Base-by-base conservation (phyloP, 2,888 invertebrate species). In the Crocallis elinguaria region DNA sequence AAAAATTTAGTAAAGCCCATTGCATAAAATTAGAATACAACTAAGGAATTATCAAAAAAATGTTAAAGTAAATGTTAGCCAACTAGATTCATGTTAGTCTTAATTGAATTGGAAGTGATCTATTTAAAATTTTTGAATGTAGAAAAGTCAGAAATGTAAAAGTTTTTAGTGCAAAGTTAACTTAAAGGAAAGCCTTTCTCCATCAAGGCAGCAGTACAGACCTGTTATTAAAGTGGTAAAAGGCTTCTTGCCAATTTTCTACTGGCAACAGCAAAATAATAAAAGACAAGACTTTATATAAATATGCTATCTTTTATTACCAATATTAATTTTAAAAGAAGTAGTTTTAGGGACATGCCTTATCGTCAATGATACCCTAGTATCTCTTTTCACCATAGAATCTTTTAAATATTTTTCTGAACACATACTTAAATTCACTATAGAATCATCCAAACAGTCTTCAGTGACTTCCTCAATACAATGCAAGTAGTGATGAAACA, bases 311-410 rank as follows among this genome's bases (percentile, higher is more conserved):
- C 71, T 82, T 78, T 84, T 86, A 83, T 82, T 86, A 35, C 87
- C 88, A 74, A 94, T 92, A 77, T 93, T 94, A 52, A 96, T 81
- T 86, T 95, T 95, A 76, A 96, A 92, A 84, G 94, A 94, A 48
- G 94, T 94, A 30, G 96, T 95, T 89, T 97, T 98, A 33, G 98
- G 98, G 27, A 98, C 98, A 93, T 97, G 95, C 77, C 99, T 93
- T 66, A 99, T 97, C 9, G 98, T 99, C 43, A 99, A 84, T 9
- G 98, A 99, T 61, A 98, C 88, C 71, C 99, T 93, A 4, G 95
- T 96, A 7, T 86, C 86, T 66, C 98, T 92, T 43, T 82, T 66
- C 16, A 97, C 68, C 42, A 78, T 82, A 51, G 94, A 88, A 27
- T 94, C 94, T 48, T 91, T 81, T 12, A 78, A 73, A 82, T 93